phyloP scores from a whole-genome alignment of 2,797 vertebrate genomes.

The Eremophila alpestris region DNA sequence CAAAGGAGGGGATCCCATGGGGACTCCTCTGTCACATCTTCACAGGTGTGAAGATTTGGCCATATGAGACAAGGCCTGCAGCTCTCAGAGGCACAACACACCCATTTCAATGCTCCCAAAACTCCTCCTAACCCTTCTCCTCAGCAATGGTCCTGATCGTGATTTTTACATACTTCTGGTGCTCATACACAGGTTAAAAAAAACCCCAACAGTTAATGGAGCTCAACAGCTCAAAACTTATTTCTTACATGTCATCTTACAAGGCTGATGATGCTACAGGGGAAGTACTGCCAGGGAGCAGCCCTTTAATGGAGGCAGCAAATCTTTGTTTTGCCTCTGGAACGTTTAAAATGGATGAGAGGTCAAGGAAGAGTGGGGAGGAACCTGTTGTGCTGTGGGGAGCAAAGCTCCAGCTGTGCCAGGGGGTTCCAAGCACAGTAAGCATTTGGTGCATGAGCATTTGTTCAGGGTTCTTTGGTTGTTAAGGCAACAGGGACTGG shows the following conservation, averaged over 20 bases:
- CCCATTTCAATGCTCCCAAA: background rate
- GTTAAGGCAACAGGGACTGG: background rate
- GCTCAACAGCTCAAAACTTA: background rate
- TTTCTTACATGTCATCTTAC: background rate
- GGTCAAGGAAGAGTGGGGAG: background rate
- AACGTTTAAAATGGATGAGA: background rate
- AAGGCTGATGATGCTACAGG: background rate
- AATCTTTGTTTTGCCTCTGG: background rate
- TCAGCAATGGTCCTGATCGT: background rate
- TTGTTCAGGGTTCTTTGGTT: background rate
- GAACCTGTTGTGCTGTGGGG: background rate
- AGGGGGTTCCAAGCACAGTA: fast-evolving
- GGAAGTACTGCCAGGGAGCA: background rate
- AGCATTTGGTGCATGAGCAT: fast-evolving
- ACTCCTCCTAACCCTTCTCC: background rate
- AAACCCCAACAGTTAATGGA: background rate
- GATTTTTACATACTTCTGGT: background rate
- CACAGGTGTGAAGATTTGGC: background rate
- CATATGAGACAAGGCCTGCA: background rate
- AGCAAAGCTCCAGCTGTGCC: background rate
- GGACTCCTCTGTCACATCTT: background rate
- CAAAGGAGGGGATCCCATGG: background rate
- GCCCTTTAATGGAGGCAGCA: background rate
- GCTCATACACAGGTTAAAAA: background rate
- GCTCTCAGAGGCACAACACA: background rate